A percentile compares a stretch with the other conserved stretches of the same genome.
These are phyloP conservation scores for Nematopogon swammerdamellus DNA, from an alignment of 2,888 invertebrate genomes.

Conservation along the genomic window DNA sequence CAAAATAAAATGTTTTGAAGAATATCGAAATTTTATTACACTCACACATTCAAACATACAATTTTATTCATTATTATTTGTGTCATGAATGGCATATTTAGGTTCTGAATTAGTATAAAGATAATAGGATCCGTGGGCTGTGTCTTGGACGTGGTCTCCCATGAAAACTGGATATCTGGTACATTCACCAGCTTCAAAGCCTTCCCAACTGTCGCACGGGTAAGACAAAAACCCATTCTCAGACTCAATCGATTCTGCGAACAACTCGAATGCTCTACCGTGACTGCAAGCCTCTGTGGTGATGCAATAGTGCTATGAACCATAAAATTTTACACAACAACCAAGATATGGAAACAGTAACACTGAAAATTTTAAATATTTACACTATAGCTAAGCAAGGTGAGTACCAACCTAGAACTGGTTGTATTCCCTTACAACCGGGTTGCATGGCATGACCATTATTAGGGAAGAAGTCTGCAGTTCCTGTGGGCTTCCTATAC, in stretches of 20 bases:
- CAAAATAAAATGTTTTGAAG: too few species aligned
- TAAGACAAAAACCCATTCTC: slow-evolving; percentile 49
- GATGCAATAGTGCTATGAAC: too few species aligned
- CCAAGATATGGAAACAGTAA: too few species aligned
- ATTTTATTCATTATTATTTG: background rate
- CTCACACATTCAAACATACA: too few species aligned
- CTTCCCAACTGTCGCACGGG: slow-evolving; percentile 53
- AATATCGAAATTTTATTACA: too few species aligned
- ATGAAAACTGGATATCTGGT: slow-evolving; percentile 31
- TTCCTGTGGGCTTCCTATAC: slow-evolving; percentile 57
- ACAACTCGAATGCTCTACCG: slow-evolving; percentile 59
- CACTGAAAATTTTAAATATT: too few species aligned
- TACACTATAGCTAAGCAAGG: too few species aligned
- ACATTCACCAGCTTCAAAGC: slow-evolving; percentile 40
- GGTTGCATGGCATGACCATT: slow-evolving; percentile 65
- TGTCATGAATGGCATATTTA: slow-evolving; percentile 38
- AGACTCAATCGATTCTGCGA: slow-evolving; percentile 60
- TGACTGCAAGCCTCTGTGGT: slow-evolving; percentile 70
- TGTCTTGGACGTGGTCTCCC: slow-evolving; percentile 45
- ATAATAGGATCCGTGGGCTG: slow-evolving; percentile 55
- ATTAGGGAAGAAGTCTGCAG: slow-evolving; percentile 75
- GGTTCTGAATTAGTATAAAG: slow-evolving; percentile 55
- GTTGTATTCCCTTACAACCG: slow-evolving; percentile 54
- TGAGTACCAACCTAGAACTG: slow-evolving; percentile 25
- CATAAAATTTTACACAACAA: too few species aligned